Evolutionary conservation across 2,888 invertebrate species (phyloP).

Genomic region (Galeopsomyia nigrocyanea): DNA sequence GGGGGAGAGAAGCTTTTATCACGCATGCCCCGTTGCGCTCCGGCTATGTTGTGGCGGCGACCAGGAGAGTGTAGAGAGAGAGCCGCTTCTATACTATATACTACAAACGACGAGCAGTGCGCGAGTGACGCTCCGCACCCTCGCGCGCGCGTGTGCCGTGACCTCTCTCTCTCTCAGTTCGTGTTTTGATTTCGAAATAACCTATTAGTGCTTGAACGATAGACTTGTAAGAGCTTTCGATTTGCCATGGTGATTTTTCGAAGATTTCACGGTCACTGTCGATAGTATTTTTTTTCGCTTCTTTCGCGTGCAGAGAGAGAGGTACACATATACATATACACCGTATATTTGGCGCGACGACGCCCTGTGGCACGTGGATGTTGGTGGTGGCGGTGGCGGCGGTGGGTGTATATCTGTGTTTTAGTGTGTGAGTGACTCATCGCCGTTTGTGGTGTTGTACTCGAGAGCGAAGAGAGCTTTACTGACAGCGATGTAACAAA

Average conservation of each 20-base stretch:
- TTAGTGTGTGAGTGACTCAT: background rate
- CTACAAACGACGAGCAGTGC: slow-evolving; percentile 11
- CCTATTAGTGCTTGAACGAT: background rate
- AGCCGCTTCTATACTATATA: slow-evolving; percentile 30
- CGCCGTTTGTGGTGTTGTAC: too few species aligned
- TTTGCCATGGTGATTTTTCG: background rate
- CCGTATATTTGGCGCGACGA: slow-evolving; percentile 6
- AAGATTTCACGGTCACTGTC: slow-evolving; percentile 14
- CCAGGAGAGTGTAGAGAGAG: slow-evolving; percentile 8
- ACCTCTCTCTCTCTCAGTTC: slow-evolving; percentile 27
- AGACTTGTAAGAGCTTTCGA: background rate
- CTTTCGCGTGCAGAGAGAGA: background rate
- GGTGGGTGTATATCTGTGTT: background rate
- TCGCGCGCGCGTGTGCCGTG: slow-evolving; percentile 33
- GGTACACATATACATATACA: too few species aligned
- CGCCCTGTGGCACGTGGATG: slow-evolving; percentile 1
- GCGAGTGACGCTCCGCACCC: slow-evolving; percentile 30
- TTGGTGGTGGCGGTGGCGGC: slow-evolving; percentile 9
- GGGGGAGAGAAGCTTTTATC: slow-evolving; percentile 44
- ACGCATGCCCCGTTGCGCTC: slow-evolving; percentile 56
- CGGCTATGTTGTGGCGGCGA: slow-evolving; percentile 2
- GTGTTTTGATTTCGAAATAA: slow-evolving; percentile 4
- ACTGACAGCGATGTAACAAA: background rate
- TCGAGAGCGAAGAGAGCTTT: background rate
- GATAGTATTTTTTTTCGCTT: background rate